Conservation (phyloP, 2,888 invertebrate species). For the Stratiomys singularior region DNA sequence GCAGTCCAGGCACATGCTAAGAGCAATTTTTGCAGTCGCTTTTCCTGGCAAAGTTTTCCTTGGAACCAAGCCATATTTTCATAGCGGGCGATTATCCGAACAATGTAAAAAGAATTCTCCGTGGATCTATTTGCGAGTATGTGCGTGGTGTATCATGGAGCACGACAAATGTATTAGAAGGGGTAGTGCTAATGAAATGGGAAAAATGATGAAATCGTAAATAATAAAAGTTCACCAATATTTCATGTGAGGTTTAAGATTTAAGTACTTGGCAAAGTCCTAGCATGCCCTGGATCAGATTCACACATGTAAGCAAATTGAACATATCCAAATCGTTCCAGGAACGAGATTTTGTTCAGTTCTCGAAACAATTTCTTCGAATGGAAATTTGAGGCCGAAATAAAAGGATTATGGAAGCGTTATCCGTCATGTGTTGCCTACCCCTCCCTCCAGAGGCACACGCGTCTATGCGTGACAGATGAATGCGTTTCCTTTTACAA, state of each 20-base stretch:
- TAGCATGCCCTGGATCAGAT: not conserved
- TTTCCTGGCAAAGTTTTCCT: not conserved
- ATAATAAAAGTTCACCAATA: slow-evolving; percentile 23
- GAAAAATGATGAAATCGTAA: slow-evolving; percentile 10
- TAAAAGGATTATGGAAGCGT: too few relatives aligned
- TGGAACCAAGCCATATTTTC: slow-evolving; percentile 2
- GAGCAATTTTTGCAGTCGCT: too few relatives aligned
- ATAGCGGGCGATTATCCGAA: slow-evolving; percentile 7
- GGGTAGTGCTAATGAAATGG: not conserved
- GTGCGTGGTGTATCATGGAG: too few relatives aligned
- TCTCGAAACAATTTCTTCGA: not conserved
- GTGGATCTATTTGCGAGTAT: too few relatives aligned
- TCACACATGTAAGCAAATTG: not conserved
- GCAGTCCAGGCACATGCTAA: too few relatives aligned
- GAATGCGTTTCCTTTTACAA: too few relatives aligned
- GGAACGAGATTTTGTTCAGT: not conserved
- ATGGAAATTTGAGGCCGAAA: not conserved
- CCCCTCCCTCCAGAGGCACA: too few relatives aligned
- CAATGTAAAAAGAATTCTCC: not conserved
- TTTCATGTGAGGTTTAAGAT: not conserved
- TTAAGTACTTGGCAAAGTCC: not conserved
- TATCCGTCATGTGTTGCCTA: too few relatives aligned
- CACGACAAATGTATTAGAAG: not conserved
- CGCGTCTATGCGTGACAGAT: too few relatives aligned
- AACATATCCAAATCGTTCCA: not conserved